Conservation (phyloP, 1,140 invertebrate species). For the Colletes gigas region DNA sequence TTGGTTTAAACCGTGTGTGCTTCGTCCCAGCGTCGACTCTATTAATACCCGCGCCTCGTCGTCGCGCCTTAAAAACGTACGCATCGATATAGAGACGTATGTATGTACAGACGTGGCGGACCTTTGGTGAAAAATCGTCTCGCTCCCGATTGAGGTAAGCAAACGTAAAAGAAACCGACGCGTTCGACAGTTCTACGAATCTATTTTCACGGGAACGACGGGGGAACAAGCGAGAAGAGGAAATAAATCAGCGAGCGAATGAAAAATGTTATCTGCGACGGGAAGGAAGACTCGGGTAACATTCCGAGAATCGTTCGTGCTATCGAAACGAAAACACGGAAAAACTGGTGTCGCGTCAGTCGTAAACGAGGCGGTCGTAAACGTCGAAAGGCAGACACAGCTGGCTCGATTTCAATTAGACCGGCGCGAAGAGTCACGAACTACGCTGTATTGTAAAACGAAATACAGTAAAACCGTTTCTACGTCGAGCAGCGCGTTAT, state of each 20-base stretch:
- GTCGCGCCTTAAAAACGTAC: conserved; percentile 53
- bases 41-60: conserved; percentile 65
- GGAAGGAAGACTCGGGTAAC: too few relatives aligned
- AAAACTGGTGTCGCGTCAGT: not conserved
- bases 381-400: not conserved
- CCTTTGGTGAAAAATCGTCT: conserved; percentile 2
- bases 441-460: not conserved
- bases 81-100: conserved; percentile 25
- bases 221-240: not conserved
- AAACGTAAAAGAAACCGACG: not conserved
- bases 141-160: not conserved
- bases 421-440: not conserved
- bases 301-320: too few relatives aligned
- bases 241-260: not conserved
- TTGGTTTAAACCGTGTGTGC: conserved; percentile 43
- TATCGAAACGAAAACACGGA: not conserved
- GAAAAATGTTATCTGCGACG: too few relatives aligned
- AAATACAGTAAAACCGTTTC: not conserved
- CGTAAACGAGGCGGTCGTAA: not conserved
- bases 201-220: not conserved
- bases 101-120: not conserved
- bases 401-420: conserved; percentile 5
- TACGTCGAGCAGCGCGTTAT: not conserved
- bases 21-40: conserved; percentile 52
- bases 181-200: not conserved